phyloP scores from a whole-genome alignment of 2,113 vertebrate species.

The Zingel zingel region DNA sequence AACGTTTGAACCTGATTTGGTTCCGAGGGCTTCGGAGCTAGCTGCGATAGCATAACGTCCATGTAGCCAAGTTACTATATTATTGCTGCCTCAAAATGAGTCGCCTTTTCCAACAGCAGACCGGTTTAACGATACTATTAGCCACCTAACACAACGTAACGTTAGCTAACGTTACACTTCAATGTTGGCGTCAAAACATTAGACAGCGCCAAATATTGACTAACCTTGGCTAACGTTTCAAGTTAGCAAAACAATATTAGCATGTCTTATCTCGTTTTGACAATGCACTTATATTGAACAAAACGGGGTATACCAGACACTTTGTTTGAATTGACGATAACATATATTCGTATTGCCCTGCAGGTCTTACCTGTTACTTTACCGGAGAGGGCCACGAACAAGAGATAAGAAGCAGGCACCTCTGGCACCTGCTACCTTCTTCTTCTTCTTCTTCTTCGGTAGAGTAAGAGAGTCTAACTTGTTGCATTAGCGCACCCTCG shows the following conservation, averaged over 20 bases:
- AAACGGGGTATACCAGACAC: accelerated
- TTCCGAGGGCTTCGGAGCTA: not conserved
- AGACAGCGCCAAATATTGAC: not conserved
- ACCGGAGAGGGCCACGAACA: not conserved
- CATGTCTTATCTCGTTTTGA: not conserved
- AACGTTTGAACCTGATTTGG: not conserved
- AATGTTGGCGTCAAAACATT: not conserved
- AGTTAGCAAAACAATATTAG: constrained; percentile 24
- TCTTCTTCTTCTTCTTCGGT: not conserved
- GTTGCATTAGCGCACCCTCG: constrained; percentile 3
- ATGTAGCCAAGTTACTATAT: not conserved
- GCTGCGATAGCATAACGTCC: not conserved
- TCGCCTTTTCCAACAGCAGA: not conserved
- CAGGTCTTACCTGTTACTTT: constrained; percentile 57
- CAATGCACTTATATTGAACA: not conserved
- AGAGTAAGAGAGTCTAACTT: not conserved
- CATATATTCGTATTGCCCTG: not conserved
- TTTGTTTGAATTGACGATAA: not conserved
- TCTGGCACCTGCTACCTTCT: constrained; percentile 38
- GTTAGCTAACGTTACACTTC: not conserved
- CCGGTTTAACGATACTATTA: not conserved
- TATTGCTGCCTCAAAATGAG: not conserved
- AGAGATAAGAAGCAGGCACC: constrained; percentile 12
- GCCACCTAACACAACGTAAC: not conserved
- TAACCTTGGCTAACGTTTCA: constrained; percentile 11